phyloP scores from a whole-genome alignment of 2,113 vertebrate genomes.

The Triplophysa dalaica region DNA sequence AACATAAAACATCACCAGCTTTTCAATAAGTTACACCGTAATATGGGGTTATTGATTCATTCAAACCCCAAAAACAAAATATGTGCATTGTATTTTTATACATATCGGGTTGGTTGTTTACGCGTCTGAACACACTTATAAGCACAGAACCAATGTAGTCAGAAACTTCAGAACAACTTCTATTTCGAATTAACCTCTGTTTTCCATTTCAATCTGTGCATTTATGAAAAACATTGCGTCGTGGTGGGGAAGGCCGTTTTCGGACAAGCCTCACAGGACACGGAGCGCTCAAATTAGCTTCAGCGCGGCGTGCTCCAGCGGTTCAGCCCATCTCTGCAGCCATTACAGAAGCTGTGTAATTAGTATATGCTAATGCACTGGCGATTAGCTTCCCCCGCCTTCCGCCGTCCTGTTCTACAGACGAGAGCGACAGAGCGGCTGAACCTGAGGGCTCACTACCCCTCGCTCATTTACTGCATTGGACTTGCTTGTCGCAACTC shows the following conservation, averaged over 20 bases:
- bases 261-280: slow-evolving; percentile 31
- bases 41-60: no score
- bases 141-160: no score
- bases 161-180: no score
- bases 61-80: no score
- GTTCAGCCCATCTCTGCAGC: slow-evolving; percentile 33
- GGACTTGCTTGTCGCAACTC: slow-evolving; percentile 11
- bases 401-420: slow-evolving; percentile 37
- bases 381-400: slow-evolving; percentile 50
- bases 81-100: no score
- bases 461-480: slow-evolving; percentile 8
- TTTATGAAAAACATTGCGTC: slow-evolving; percentile 18
- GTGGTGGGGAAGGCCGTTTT: slow-evolving; percentile 23
- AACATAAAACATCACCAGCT: no score
- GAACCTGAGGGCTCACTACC: background rate
- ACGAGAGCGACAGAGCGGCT: slow-evolving; percentile 17
- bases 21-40: no score
- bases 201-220: background rate
- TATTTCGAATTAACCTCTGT: background rate
- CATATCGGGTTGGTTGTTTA: no score
- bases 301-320: slow-evolving; percentile 26
- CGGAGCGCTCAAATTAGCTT: slow-evolving; percentile 7
- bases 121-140: no score
- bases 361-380: slow-evolving; percentile 47
- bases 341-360: slow-evolving; percentile 41